These are phyloP conservation scores for Nothocercus nigrocapillus DNA, from an alignment of 2,113 vertebrate species.

Conservation along the genomic window DNA sequence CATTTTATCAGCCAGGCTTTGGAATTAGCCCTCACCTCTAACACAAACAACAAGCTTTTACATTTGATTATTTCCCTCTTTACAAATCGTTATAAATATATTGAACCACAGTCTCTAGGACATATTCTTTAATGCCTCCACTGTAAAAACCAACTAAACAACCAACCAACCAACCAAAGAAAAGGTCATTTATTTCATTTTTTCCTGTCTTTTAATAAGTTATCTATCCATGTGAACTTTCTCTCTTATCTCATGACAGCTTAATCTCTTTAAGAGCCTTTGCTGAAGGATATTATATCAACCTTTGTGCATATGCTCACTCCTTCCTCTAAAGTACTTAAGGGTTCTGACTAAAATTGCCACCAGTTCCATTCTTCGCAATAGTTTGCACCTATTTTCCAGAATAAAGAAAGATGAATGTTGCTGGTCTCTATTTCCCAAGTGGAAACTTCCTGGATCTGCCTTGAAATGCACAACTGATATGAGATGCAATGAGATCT, in stretches of 20 bases:
- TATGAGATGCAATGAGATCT: background rate
- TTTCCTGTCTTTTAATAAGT: slow-evolving; percentile 56
- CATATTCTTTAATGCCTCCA: background rate
- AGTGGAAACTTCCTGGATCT: background rate
- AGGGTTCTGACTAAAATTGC: background rate
- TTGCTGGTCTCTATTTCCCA: background rate
- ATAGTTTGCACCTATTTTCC: background rate
- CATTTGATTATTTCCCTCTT: background rate
- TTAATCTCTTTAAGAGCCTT: slow-evolving; percentile 33
- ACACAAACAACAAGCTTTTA: background rate
- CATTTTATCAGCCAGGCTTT: background rate
- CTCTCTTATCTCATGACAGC: slow-evolving; percentile 3
- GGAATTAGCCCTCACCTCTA: background rate
- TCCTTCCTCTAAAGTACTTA: background rate
- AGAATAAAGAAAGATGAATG: background rate
- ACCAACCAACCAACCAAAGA: background rate
- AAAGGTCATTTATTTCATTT: background rate
- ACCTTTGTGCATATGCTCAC: background rate
- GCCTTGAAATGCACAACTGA: background rate
- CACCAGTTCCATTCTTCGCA: background rate
- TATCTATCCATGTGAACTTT: slow-evolving; percentile 3
- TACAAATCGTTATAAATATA: background rate
- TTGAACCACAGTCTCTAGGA: background rate
- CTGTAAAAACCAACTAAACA: background rate
- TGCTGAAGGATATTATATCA: background rate